phyloP scores from a whole-genome alignment of 2,888 invertebrate species.

The Allygus modestus region DNA sequence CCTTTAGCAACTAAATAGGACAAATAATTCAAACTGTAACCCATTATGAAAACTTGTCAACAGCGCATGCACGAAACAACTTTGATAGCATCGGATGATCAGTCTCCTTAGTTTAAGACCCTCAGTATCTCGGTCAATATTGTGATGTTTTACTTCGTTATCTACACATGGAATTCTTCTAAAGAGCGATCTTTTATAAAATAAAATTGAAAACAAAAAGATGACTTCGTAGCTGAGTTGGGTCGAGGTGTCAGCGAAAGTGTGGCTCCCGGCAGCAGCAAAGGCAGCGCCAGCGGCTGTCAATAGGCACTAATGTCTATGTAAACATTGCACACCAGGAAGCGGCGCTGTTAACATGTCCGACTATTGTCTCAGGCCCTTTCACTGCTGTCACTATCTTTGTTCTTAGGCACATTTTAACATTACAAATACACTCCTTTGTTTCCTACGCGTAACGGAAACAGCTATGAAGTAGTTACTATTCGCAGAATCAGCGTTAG shows the following conservation, averaged over 20 bases:
- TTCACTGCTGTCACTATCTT: not conserved
- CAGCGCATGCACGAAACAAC: no score
- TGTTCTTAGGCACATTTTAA: not conserved
- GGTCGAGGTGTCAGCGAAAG: not conserved
- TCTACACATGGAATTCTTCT: no score
- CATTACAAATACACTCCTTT: conserved; percentile 7
- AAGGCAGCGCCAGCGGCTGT: not conserved
- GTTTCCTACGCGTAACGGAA: not conserved
- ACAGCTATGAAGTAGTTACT: not conserved
- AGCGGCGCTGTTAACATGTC: conserved; percentile 1
- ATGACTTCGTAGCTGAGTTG: no score
- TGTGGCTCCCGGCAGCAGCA: not conserved
- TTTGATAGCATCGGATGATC: no score
- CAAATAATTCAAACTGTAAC: no score
- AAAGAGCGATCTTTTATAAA: no score
- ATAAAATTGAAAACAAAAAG: no score
- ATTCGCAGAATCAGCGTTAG: not conserved
- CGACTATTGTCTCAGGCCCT: conserved; percentile 11
- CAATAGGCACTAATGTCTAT: conserved; percentile 24
- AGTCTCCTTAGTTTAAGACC: no score
- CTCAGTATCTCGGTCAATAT: no score
- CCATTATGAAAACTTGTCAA: no score
- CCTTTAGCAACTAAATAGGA: no score
- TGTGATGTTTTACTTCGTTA: no score
- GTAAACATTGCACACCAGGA: conserved; percentile 38